Conservation (phyloP, 2,113 vertebrate genomes). For the Embiotoca jacksoni region DNA sequence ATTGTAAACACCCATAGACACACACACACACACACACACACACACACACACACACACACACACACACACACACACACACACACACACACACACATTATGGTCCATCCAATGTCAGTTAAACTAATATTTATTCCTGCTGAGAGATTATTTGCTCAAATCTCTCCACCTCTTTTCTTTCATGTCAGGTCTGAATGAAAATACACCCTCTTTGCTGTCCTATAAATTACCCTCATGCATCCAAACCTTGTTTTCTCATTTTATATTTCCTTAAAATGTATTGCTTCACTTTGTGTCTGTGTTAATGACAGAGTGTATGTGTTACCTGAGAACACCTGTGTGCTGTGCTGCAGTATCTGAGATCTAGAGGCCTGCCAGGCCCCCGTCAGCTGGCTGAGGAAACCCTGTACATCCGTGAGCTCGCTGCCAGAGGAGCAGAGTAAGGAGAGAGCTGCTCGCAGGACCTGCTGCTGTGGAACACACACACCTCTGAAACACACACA, state of each 20-base stretch:
- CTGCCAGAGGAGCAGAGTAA: constrained; percentile 78
- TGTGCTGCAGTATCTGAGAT: constrained; percentile 57
- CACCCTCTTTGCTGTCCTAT: neutral
- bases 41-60: constrained; percentile 25
- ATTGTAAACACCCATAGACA: constrained; percentile 32
- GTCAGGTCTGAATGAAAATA: constrained; percentile 11
- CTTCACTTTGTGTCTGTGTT: neutral
- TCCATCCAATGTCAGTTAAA: constrained; percentile 41
- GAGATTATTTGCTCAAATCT: constrained; percentile 42
- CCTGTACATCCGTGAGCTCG: constrained; percentile 82
- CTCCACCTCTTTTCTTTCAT: constrained; percentile 32
- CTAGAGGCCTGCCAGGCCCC: constrained; percentile 78
- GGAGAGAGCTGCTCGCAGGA: constrained; percentile 77
- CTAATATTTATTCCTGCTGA: constrained; percentile 60
- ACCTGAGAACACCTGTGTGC: constrained; percentile 69
- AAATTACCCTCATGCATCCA: constrained; percentile 16
- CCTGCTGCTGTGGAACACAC: constrained; percentile 78
- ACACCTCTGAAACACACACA: constrained; percentile 78
- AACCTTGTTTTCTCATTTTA: constrained; percentile 7
- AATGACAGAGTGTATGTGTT: constrained; percentile 33
- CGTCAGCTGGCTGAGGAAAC: constrained; percentile 80
- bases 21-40: constrained; percentile 21
- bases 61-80: constrained; percentile 12
- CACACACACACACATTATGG: constrained; percentile 10
- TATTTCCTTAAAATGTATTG: neutral